phyloP scores from a whole-genome alignment of 2,113 vertebrate genomes.

The Campylorhamphus procurvoides region DNA sequence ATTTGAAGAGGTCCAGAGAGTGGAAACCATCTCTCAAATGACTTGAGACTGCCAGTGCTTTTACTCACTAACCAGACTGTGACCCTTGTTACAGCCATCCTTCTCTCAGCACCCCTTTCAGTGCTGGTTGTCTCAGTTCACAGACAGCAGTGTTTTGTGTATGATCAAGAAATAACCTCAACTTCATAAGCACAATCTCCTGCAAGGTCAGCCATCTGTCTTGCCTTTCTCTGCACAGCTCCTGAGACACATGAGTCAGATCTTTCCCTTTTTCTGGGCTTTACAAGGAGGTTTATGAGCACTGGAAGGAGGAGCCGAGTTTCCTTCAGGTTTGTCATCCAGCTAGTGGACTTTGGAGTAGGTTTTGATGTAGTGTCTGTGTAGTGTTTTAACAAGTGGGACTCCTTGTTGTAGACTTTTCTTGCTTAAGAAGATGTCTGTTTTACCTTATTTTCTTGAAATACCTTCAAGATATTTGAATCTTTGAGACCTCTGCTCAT shows the following conservation, averaged over 20 bases:
- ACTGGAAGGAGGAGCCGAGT: background rate
- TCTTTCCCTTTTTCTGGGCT: background rate
- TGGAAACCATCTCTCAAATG: background rate
- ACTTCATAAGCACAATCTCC: background rate
- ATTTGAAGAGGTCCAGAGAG: background rate
- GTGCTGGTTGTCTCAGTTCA: background rate
- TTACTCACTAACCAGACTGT: background rate
- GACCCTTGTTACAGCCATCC: background rate
- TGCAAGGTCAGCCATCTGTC: background rate
- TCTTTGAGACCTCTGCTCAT: background rate
- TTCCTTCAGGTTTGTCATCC: background rate
- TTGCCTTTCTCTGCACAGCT: background rate
- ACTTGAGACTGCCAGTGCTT: background rate
- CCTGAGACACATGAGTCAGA: fast-evolving
- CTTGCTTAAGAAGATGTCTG: background rate
- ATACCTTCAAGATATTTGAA: background rate
- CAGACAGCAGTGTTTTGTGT: background rate
- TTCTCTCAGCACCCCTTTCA: fast-evolving
- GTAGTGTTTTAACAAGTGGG: background rate
- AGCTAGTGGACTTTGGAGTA: background rate
- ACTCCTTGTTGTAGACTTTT: background rate
- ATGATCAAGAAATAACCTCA: background rate
- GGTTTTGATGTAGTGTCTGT: background rate
- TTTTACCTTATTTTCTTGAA: background rate
- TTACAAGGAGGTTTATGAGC: background rate